Evolutionary conservation across 1,140 invertebrate species (phyloP).

Genomic region (Anagrus nilaparvatae): DNA sequence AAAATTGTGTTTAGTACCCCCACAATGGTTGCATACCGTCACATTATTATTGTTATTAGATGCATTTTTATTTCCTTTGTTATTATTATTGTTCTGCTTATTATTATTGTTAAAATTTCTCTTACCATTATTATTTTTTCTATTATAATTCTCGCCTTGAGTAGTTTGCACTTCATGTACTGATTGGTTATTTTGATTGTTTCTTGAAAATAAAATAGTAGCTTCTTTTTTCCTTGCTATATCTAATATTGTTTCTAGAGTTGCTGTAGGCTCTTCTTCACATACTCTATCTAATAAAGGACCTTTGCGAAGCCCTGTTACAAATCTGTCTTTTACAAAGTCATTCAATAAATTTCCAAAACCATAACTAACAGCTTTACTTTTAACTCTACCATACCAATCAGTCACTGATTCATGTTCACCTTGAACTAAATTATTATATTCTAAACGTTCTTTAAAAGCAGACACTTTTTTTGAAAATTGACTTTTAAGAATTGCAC

Average conservation of each 20-base stretch:
- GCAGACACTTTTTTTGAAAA: constrained; percentile 16
- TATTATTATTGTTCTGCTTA: not conserved
- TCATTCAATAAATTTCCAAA: constrained; percentile 18
- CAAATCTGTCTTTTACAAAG: constrained; percentile 22
- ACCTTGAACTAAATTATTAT: constrained; percentile 14
- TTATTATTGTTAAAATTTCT: not conserved
- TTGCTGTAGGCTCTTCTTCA: constrained; percentile 19
- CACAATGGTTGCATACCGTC: not conserved
- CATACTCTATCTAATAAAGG: constrained; percentile 19
- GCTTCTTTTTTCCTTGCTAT: constrained; percentile 22
- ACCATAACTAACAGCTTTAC: constrained; percentile 12
- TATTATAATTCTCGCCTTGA: not conserved
- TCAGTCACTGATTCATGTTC: constrained; percentile 13
- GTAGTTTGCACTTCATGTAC: not conserved
- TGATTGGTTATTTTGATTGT: not conserved
- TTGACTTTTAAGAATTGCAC: constrained; percentile 16
- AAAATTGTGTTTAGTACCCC: not conserved
- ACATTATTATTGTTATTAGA: constrained; percentile 7
- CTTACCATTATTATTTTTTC: not conserved
- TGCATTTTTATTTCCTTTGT: constrained; percentile 1
- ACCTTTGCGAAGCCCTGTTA: constrained; percentile 19
- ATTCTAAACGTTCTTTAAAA: constrained; percentile 16
- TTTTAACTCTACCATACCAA: constrained; percentile 18
- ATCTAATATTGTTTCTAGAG: constrained; percentile 13
- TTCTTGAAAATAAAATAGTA: constrained; percentile 9